Evolutionary conservation across 1,140 invertebrate genomes (phyloP).

Genomic region (Leptoteleia sp.): DNA sequence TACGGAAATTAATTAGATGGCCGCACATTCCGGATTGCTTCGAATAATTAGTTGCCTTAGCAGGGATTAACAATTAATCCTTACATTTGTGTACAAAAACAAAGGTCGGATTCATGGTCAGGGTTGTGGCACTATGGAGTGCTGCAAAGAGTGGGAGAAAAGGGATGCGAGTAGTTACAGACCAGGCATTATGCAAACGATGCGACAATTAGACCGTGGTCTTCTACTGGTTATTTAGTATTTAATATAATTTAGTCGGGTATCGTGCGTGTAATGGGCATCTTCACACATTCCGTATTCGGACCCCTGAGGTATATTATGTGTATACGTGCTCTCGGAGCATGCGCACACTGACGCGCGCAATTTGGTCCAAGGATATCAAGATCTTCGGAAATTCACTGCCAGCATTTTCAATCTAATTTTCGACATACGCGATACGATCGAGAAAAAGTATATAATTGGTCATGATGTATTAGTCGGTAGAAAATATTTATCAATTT

Average conservation of each 20-base stretch:
- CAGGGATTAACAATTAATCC: constrained; percentile 78
- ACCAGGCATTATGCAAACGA: constrained; percentile 78
- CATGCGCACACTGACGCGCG: constrained; percentile 17
- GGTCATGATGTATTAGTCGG: constrained; percentile 46
- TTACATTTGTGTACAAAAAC: constrained; percentile 54
- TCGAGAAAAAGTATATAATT: constrained; percentile 58
- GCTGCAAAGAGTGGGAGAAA: constrained; percentile 48
- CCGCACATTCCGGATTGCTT: constrained; percentile 12
- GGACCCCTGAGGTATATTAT: constrained; percentile 38
- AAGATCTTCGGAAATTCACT: constrained; percentile 59
- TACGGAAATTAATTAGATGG: too few relatives aligned
- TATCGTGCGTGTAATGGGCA: constrained; percentile 60
- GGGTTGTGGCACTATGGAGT: constrained; percentile 26
- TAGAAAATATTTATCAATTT: constrained; percentile 50
- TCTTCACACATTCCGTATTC: constrained; percentile 49
- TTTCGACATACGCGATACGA: constrained; percentile 51
- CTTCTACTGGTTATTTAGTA: constrained; percentile 72
- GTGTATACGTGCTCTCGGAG: constrained; percentile 11
- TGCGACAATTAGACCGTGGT: constrained; percentile 77
- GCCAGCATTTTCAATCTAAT: constrained; percentile 58
- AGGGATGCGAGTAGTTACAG: constrained; percentile 64
- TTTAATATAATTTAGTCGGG: constrained; percentile 74
- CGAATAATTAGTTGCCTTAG: constrained; percentile 75
- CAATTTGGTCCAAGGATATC: constrained; percentile 55
- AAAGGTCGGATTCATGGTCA: constrained; percentile 49